Conservation (phyloP, 2,797 vertebrate genomes). For the Cossypha polioptera region DNA sequence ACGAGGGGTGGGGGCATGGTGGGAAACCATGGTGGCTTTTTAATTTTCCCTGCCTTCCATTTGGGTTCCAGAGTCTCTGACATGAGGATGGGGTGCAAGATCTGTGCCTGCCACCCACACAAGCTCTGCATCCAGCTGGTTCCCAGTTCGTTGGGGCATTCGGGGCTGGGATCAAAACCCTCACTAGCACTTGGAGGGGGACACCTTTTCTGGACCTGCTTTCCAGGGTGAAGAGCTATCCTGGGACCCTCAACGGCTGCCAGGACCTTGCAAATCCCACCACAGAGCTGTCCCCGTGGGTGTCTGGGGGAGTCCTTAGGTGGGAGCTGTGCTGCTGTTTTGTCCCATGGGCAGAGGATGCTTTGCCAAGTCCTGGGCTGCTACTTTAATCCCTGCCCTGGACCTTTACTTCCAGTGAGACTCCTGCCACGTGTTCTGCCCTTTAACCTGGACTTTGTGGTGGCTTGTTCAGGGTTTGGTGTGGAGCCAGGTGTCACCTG, state of each 20-base stretch:
- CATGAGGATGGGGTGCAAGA: not conserved
- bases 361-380: not conserved
- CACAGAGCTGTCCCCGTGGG: not conserved
- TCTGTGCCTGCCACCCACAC: not conserved
- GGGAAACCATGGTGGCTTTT: not conserved
- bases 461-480: not conserved
- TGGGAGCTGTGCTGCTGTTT: not conserved
- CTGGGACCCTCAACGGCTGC: not conserved
- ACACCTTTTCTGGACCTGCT: not conserved
- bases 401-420: not conserved
- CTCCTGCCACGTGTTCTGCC: not conserved
- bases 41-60: not conserved
- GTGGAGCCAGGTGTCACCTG: not conserved
- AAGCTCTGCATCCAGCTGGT: not conserved
- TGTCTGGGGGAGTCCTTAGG: rapidly evolving
- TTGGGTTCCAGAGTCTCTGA: not conserved
- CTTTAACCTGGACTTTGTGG: not conserved
- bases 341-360: not conserved
- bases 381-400: not conserved
- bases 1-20: no score
- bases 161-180: not conserved
- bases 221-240: not conserved
- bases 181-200: rapidly evolving
- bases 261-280: not conserved
- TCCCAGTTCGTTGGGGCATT: not conserved